phyloP scores from a whole-genome alignment of 2,888 invertebrate genomes.

The Drosophila buzzatii region DNA sequence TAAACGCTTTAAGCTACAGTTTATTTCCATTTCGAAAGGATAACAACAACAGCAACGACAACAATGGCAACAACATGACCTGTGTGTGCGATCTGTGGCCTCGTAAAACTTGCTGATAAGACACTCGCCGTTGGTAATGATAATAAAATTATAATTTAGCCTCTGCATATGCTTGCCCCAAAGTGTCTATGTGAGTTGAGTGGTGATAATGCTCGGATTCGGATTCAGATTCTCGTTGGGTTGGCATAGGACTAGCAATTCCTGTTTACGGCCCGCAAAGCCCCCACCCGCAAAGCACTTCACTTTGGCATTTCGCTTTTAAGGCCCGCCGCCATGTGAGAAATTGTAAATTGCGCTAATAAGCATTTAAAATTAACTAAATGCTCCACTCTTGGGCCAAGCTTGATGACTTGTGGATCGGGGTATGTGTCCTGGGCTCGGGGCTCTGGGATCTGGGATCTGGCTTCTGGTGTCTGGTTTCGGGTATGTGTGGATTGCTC shows the following conservation, averaged over 20 bases:
- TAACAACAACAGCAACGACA: conserved; percentile 56
- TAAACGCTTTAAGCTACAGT: conserved; percentile 82
- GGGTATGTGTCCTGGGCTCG: conserved; percentile 1
- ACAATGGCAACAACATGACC: conserved; percentile 52
- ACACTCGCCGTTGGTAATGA: conserved; percentile 79
- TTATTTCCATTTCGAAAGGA: conserved; percentile 81
- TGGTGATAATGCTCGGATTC: conserved; percentile 26
- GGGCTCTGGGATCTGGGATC: conserved; percentile 14
- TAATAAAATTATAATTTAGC: conserved; percentile 84
- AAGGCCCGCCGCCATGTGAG: conserved; percentile 53
- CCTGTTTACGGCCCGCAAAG: conserved; percentile 18
- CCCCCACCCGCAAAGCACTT: conserved; percentile 24
- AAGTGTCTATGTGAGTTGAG: conserved; percentile 39
- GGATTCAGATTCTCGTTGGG: conserved; percentile 20
- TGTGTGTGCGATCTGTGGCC: conserved; percentile 68
- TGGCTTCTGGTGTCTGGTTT: not conserved
- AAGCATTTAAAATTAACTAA: conserved; percentile 82
- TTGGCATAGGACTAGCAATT: conserved; percentile 4
- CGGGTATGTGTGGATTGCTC: conserved; percentile 7
- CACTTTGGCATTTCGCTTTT: conserved; percentile 17
- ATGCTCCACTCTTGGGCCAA: conserved; percentile 64
- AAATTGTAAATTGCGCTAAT: conserved; percentile 74
- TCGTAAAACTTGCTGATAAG: conserved; percentile 80
- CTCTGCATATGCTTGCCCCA: conserved; percentile 62
- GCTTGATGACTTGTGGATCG: conserved; percentile 60